Evolutionary conservation across 2,113 vertebrate genomes (phyloP), one percentile per base, ranked within the genome.

Genomic region (Syrmaticus mikado): DNA sequence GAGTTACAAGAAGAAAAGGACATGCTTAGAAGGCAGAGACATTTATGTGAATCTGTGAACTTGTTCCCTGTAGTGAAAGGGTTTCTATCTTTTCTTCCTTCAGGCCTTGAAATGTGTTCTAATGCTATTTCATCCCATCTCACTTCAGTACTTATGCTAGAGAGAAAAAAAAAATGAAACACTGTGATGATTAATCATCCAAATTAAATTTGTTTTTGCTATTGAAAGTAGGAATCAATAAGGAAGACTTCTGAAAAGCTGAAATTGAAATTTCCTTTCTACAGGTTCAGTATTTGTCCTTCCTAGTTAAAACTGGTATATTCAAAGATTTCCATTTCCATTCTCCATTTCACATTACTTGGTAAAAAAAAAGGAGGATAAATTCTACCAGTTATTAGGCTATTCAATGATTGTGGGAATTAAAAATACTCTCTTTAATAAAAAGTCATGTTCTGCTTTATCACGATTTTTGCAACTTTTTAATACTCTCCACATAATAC

Each of bases 361-460:
- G 16, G 55, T 57, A 30, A 55, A 19, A 55, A 55, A 55, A 30
- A 32, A 18, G 17, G 15, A 32, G 15, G 10, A 55, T 17, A 28
- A 53, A 55, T 84, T 87, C 86, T 93, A 5, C 60, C 53, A 66
- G 20, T 53, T 77, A 16, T 83, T 60, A 46, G 22, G 53, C 40
- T 32, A 24, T 72, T 89, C 74, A 48, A 3, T 53, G 15, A 4
- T 83, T 50, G 64, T 74, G 90, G 12, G 62, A 72, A 92, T 82
- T 66, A 92, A 89, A 95, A 87, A 84, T 86, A 43, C 36, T 79
- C 10, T 73, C 5, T 55, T 6, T 64, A 82, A 91, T 67, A 38
- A 77, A 82, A 80, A 91, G 67, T 40, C 61, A 41, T 74, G 52
- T 89, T 93, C 72, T 87, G 36, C 52, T 94, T 91, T 87, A 70